A percentile compares a stretch with the other conserved stretches of the same genome.
These are phyloP conservation scores for Camponotus vicinus DNA, from an alignment of 1,140 invertebrate genomes.

Conservation along the genomic window DNA sequence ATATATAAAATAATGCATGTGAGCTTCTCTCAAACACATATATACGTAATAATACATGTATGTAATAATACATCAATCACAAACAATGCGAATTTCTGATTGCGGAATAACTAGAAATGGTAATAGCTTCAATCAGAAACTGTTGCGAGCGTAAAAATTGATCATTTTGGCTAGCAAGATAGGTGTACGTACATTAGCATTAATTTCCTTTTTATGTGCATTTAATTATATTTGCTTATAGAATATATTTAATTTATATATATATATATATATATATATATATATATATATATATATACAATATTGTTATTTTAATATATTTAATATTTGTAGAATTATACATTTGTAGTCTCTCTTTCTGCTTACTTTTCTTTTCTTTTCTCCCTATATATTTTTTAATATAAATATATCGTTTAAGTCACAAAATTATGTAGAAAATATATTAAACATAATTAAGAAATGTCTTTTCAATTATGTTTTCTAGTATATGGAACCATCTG, in stretches of 20 bases:
- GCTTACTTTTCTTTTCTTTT: too few relatives aligned
- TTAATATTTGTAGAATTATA: too few relatives aligned
- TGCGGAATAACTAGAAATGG: neutral
- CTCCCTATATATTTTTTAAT: too few relatives aligned
- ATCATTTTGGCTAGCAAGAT: neutral
- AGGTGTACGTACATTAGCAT: neutral
- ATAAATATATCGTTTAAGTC: too few relatives aligned
- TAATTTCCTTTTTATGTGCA: neutral
- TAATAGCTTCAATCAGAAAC: neutral
- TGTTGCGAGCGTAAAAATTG: neutral
- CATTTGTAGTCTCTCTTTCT: too few relatives aligned
- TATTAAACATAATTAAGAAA: neutral
- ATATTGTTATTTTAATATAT: too few relatives aligned
- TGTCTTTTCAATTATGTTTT: slow-evolving; percentile 64
- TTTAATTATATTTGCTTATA: neutral
- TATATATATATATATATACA: too few relatives aligned
- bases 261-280: neutral
- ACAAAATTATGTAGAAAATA: too few relatives aligned
- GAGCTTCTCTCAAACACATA: neutral
- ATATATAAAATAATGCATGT: slow-evolving; percentile 42
- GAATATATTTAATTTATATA: neutral
- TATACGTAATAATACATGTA: neutral
- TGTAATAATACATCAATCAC: neutral
- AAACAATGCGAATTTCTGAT: slow-evolving; percentile 10
- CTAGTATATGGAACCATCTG: slow-evolving; percentile 96